Evolutionary conservation across 2,888 invertebrate species (phyloP).

Genomic region (Limnephilus marmoratus): DNA sequence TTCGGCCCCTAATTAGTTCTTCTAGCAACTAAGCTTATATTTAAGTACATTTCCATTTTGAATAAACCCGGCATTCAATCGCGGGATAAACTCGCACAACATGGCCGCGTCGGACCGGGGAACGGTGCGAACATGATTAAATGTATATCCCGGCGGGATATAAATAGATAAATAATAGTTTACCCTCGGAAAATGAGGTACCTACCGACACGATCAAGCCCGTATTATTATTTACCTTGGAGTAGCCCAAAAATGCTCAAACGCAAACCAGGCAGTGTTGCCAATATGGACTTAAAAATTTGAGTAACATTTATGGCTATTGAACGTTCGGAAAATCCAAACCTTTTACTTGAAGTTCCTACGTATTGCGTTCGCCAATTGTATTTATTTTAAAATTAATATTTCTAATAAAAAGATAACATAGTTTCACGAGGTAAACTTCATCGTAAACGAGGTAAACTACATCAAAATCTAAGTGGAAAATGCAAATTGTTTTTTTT

Average conservation of each 20-base stretch:
- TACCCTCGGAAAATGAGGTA: background rate
- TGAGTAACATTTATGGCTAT: too few species aligned
- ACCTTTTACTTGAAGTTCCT: too few species aligned
- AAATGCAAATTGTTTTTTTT: too few species aligned
- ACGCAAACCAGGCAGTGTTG: background rate
- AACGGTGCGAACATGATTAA: background rate
- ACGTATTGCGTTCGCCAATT: too few species aligned
- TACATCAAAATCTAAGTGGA: too few species aligned
- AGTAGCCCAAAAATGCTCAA: background rate
- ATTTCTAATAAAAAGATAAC: too few species aligned
- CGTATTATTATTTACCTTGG: background rate
- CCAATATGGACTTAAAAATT: background rate
- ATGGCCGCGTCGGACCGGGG: background rate
- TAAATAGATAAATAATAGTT: background rate
- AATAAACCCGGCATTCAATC: background rate
- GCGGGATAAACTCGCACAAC: background rate
- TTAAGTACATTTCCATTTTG: slow-evolving; percentile 15
- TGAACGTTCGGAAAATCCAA: too few species aligned
- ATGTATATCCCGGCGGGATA: background rate
- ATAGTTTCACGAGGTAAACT: too few species aligned
- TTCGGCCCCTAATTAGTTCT: slow-evolving; percentile 3
- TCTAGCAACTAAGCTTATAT: slow-evolving; percentile 10
- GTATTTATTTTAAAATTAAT: too few species aligned
- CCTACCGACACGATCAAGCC: background rate
- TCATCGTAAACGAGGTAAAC: too few species aligned